Evolutionary conservation across 2,888 invertebrate species (phyloP).

Genomic region (Geophilus truncorum): DNA sequence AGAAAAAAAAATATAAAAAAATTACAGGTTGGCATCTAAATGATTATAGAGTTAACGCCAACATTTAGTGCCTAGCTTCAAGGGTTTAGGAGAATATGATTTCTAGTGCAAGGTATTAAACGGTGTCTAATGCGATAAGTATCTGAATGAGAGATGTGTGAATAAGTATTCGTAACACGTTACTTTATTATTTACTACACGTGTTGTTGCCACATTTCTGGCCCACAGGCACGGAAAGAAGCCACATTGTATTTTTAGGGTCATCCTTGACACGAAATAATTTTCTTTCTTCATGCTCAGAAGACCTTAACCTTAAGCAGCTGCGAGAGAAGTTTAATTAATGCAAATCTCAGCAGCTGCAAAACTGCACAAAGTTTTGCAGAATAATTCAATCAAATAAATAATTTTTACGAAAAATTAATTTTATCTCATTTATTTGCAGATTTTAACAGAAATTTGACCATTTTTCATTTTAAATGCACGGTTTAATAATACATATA

Average conservation of each 20-base stretch:
- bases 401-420: no score
- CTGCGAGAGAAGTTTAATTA: no score
- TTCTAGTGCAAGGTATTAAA: neutral
- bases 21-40: constrained; percentile 3
- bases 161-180: neutral
- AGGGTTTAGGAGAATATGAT: neutral
- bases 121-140: neutral
- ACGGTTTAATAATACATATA: no score
- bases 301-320: neutral
- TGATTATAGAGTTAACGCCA: neutral
- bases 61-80: neutral
- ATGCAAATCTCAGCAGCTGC: no score
- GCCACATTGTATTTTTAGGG: neutral
- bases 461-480: no score
- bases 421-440: no score
- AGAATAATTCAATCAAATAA: no score
- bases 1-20: neutral
- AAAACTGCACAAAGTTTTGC: no score
- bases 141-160: neutral
- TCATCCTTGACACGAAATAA: neutral
- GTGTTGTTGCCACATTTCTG: neutral
- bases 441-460: no score
- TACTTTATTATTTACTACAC: neutral
- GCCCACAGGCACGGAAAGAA: neutral
- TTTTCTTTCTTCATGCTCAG: neutral